Base-by-base conservation (phyloP, 1,140 invertebrate genomes). In the Polyergus mexicanus region DNA sequence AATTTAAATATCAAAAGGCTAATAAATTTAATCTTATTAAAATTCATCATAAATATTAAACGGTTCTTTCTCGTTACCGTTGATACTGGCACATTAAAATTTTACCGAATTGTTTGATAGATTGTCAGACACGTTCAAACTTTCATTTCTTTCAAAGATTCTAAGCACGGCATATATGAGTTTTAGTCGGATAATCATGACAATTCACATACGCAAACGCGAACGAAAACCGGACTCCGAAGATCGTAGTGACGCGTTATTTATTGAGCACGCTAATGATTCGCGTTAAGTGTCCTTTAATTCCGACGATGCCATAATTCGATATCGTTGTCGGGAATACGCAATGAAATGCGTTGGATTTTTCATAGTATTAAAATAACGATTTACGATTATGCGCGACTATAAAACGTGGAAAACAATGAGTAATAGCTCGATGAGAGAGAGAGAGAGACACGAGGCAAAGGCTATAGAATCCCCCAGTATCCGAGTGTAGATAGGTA, bases 311-410 rank as follows among this genome's bases (percentile, higher is more conserved):
- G 35, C 63, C 63, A 80, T 80, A 68, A 68, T 54, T 44, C 32
- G 47, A 80, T 62, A 44, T 60, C 38, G 4, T 56, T 78, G 62
- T n/a, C 63, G 35, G 63, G 44, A 68, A 80, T 51, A 35, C 8
- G 72, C 76, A 62, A 62, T 19, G 13, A 13, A 22, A 10, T 8
- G 56, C 35, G 5, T 41, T 22, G 32, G 7, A 25, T 78, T 68
- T 78, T 78, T 78, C 28, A 78, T 78, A 25, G 19, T 41, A n/a
- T 68, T 54, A 69, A 47, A 41, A n/a, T 11, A n/a, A 65, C 35
- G 63, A 80, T 80, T 56, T 80, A 80, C 38, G 54, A 72, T 83
- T 83, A 83, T 60, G 54, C n/a, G 66, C 54, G 78, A 72, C 78
- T n/a, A 83, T 83, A 60, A 72, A 60, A 72, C 66, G 35, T 72